A percentile compares a stretch with the other conserved stretches of the same genome.
phyloP scores from a whole-genome alignment of 2,888 invertebrate species.

The Rhagophthalmus giganteus region DNA sequence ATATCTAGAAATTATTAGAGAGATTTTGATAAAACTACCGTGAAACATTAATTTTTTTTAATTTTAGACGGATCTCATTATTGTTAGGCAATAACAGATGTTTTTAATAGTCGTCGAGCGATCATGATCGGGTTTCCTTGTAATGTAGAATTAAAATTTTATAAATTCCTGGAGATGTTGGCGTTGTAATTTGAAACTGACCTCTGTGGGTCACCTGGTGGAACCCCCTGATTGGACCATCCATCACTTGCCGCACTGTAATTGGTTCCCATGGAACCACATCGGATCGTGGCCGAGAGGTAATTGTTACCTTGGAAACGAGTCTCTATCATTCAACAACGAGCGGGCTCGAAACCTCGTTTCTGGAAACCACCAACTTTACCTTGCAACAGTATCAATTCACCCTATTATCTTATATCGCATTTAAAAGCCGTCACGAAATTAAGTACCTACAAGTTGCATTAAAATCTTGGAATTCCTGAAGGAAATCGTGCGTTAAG shows the following conservation, averaged over 20 bases:
- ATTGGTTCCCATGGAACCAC: constrained; percentile 59
- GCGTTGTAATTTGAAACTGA: constrained; percentile 38
- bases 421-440: too few species aligned
- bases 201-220: constrained; percentile 48
- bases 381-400: constrained; percentile 20
- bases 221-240: constrained; percentile 62
- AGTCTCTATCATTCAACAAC: constrained; percentile 32
- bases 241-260: constrained; percentile 60
- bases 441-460: too few species aligned
- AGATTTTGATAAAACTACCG: too few species aligned
- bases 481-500: too few species aligned
- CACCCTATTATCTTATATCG: constrained; percentile 17
- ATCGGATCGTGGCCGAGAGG: constrained; percentile 50
- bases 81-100: constrained; percentile 13
- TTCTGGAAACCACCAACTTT: constrained; percentile 27
- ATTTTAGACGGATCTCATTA: neutral
- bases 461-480: too few species aligned
- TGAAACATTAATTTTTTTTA: too few species aligned
- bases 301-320: constrained; percentile 54
- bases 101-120: constrained; percentile 18
- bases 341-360: constrained; percentile 25
- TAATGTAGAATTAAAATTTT: constrained; percentile 28
- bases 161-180: constrained; percentile 31
- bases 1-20: too few species aligned
- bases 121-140: constrained; percentile 24